These are phyloP conservation scores for Aythya baeri DNA, from an alignment of 2,113 vertebrate species.

Conservation along the genomic window DNA sequence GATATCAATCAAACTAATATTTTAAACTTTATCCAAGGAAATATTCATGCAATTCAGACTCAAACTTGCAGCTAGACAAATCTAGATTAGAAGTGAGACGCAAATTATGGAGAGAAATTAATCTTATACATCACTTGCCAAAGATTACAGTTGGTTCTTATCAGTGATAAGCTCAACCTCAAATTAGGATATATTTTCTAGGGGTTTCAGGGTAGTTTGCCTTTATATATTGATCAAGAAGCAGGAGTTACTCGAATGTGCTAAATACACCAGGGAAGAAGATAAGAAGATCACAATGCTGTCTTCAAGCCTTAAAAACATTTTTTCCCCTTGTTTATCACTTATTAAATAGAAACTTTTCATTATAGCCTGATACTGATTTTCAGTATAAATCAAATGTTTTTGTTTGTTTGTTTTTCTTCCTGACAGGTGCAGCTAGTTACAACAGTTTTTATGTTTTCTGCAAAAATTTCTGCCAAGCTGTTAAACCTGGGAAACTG, in stretches of 20 bases:
- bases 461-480: slow-evolving; percentile 85
- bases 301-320: background rate
- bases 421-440: slow-evolving; percentile 68
- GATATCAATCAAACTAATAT: background rate
- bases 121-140: background rate
- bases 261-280: background rate
- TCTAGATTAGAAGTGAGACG: background rate
- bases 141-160: background rate
- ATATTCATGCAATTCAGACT: background rate
- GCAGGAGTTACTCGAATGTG: background rate
- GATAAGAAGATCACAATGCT: background rate
- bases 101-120: background rate
- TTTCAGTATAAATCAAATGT: background rate
- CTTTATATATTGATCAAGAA: background rate
- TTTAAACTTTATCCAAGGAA: background rate
- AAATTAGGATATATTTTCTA: background rate
- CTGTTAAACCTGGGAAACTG: slow-evolving; percentile 88
- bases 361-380: background rate
- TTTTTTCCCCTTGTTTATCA: background rate
- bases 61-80: background rate
- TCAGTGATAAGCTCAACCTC: background rate
- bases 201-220: background rate
- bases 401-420: background rate
- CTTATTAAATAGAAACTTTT: background rate
- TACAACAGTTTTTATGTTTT: slow-evolving; percentile 90